These are phyloP conservation scores for Drosophila stalkeri DNA, from an alignment of 2,888 invertebrate genomes.

Conservation along the genomic window DNA sequence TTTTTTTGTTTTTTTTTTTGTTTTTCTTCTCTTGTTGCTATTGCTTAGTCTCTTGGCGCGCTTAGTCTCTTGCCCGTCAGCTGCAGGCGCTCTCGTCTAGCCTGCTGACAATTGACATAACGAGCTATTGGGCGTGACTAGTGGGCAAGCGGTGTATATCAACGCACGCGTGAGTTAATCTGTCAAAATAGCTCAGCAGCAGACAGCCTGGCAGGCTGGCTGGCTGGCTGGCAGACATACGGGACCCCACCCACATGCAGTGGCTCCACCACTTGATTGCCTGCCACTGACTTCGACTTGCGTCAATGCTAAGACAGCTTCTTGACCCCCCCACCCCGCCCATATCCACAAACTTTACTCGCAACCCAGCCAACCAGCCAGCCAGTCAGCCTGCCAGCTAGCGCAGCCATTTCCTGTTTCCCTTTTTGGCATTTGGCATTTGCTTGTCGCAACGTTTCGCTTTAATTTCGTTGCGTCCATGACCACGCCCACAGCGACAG, in stretches of 20 bases:
- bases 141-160: constrained; percentile 54
- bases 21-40: constrained; percentile 12
- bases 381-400: background rate
- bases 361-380: background rate
- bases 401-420: constrained; percentile 3
- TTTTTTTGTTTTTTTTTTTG: background rate
- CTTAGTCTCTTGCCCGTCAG: constrained; percentile 33
- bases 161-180: constrained; percentile 77
- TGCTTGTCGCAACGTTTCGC: constrained; percentile 65
- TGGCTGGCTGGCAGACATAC: background rate
- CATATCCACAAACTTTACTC: too few species aligned
- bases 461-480: constrained; percentile 59
- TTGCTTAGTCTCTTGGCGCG: constrained; percentile 1
- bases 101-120: constrained; percentile 58
- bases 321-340: constrained; percentile 22
- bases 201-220: constrained; percentile 32
- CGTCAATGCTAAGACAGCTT: constrained; percentile 53
- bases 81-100: constrained; percentile 30
- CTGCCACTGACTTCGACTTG: constrained; percentile 56
- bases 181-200: constrained; percentile 77
- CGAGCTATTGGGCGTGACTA: constrained; percentile 40
- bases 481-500: constrained; percentile 22
- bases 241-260: constrained; percentile 18
- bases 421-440: constrained; percentile 23
- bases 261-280: constrained; percentile 22